Evolutionary conservation across 2,888 invertebrate genomes (phyloP).

Genomic region (Zygogramma bicolorata): DNA sequence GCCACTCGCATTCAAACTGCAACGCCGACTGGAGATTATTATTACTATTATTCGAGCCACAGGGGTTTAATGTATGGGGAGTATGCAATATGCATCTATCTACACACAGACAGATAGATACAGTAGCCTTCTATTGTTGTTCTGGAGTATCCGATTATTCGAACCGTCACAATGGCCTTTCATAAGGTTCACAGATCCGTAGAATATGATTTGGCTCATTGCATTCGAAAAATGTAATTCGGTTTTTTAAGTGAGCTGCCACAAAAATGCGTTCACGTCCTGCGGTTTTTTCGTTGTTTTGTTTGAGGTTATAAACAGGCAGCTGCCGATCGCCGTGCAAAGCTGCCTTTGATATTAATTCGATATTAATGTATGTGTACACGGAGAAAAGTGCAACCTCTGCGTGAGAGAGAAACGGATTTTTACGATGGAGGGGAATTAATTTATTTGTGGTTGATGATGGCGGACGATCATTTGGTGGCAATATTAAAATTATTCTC

Average conservation of each 20-base stretch:
- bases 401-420: background rate
- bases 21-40: slow-evolving; percentile 39
- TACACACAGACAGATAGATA: slow-evolving; percentile 55
- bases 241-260: slow-evolving; percentile 53
- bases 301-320: slow-evolving; percentile 20
- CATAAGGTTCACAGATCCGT: slow-evolving; percentile 63
- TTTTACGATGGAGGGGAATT: background rate
- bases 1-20: slow-evolving; percentile 18
- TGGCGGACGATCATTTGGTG: background rate
- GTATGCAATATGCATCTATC: slow-evolving; percentile 38
- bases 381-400: background rate
- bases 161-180: slow-evolving; percentile 60
- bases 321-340: slow-evolving; percentile 24
- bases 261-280: slow-evolving; percentile 57
- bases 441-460: background rate
- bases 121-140: slow-evolving; percentile 61
- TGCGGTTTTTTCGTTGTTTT: slow-evolving; percentile 54
- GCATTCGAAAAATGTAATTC: slow-evolving; percentile 64
- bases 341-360: slow-evolving; percentile 34
- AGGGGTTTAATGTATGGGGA: slow-evolving; percentile 42
- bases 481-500: too few relatives aligned
- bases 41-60: slow-evolving; percentile 43
- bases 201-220: slow-evolving; percentile 67
- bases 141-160: slow-evolving; percentile 64
- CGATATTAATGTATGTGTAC: slow-evolving; percentile 39